Conservation (phyloP, 2,888 invertebrate species). For the Galerucella pusilla region DNA sequence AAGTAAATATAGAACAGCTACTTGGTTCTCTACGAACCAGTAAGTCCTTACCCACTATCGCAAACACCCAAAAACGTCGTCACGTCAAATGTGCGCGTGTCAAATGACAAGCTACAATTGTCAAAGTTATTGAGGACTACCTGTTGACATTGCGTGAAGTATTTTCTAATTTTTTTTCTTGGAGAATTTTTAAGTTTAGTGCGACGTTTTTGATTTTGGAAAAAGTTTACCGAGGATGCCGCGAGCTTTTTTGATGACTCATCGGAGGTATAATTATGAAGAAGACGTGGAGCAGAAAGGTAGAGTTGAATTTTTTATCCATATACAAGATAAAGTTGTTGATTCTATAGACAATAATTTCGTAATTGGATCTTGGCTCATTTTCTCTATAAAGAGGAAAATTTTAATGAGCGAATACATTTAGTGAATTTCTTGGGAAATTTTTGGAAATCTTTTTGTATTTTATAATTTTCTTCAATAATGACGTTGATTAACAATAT, state of each 20-base stretch:
- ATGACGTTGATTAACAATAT: too few relatives aligned
- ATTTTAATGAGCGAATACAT: too few relatives aligned
- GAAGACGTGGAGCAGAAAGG: slow-evolving; percentile 62
- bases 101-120: slow-evolving; percentile 44
- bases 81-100: slow-evolving; percentile 47
- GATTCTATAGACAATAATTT: too few relatives aligned
- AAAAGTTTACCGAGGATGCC: slow-evolving; percentile 66
- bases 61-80: slow-evolving; percentile 38
- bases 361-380: too few relatives aligned
- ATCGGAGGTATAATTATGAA: slow-evolving; percentile 68
- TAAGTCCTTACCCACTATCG: slow-evolving; percentile 52
- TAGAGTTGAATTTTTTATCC: slow-evolving; percentile 47
- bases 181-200: slow-evolving; percentile 26
- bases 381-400: too few relatives aligned
- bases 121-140: slow-evolving; percentile 46
- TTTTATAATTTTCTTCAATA: too few relatives aligned
- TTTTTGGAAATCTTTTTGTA: too few relatives aligned
- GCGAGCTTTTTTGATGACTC: slow-evolving; percentile 73
- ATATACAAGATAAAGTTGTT: too few relatives aligned
- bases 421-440: too few relatives aligned
- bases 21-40: slow-evolving; percentile 61
- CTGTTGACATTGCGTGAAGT: slow-evolving; percentile 39
- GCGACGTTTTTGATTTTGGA: slow-evolving; percentile 24
- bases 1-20: slow-evolving; percentile 66
- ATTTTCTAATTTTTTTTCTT: background rate